Conservation (phyloP, 2,888 invertebrate genomes). For the Morpho helenor region DNA sequence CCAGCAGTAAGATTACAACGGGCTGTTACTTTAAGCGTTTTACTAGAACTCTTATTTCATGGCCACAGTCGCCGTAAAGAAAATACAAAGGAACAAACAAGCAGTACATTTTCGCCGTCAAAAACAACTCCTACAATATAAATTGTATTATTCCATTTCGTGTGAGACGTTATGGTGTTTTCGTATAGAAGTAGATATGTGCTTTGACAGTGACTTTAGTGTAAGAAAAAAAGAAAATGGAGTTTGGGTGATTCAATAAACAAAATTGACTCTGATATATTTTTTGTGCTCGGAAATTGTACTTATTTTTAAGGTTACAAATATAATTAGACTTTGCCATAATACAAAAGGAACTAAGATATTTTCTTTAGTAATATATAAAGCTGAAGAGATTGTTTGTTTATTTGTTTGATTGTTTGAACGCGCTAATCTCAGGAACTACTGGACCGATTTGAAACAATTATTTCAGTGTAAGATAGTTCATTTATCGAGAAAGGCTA, state of each 20-base stretch:
- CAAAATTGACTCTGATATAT: not conserved
- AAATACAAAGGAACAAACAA: slow-evolving; percentile 54
- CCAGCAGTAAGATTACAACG: no score
- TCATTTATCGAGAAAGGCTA: no score
- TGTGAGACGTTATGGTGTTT: slow-evolving; percentile 33
- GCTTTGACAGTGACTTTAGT: slow-evolving; percentile 22
- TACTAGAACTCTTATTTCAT: slow-evolving; percentile 19
- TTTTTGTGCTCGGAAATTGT: no score
- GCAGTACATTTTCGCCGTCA: slow-evolving; percentile 58
- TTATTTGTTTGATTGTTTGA: no score
- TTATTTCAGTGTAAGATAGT: no score
- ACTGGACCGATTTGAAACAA: no score
- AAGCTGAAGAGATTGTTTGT: no score
- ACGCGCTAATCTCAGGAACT: no score
- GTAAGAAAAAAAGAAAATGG: slow-evolving; percentile 10
- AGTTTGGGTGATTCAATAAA: slow-evolving; percentile 19
- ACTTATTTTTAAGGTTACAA: no score
- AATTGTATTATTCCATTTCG: slow-evolving; percentile 58
- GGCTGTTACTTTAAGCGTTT: not conserved
- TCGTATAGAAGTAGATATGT: slow-evolving; percentile 22
- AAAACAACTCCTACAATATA: slow-evolving; percentile 66
- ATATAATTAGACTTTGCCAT: no score
- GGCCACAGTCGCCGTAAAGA: slow-evolving; percentile 39
- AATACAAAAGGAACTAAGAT: no score
- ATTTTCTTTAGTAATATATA: no score